These are phyloP conservation scores for Caenorhabditis brenneri DNA, from an alignment of 1,140 invertebrate species.

Conservation along the genomic window DNA sequence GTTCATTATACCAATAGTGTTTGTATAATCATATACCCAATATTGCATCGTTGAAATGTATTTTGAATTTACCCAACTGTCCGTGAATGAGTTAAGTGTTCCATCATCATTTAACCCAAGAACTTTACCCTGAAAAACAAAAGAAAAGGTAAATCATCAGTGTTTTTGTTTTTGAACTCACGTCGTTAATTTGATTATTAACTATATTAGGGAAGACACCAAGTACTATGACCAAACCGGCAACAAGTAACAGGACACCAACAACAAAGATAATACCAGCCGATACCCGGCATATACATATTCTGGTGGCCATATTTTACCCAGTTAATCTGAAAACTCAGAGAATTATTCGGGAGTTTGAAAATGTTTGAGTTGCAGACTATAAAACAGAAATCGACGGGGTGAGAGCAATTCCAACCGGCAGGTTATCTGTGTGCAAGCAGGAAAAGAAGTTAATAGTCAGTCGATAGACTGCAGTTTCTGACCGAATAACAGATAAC, in stretches of 20 bases:
- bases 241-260: slow-evolving; percentile 27
- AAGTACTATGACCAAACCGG: slow-evolving; percentile 45
- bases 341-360: neutral
- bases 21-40: slow-evolving; percentile 52
- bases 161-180: no score
- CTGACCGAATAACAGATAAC: slow-evolving; percentile 30
- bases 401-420: neutral
- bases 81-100: slow-evolving; percentile 47
- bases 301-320: neutral
- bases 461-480: slow-evolving; percentile 36
- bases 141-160: no score
- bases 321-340: slow-evolving; percentile 12
- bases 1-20: slow-evolving; percentile 54
- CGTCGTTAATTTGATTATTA: slow-evolving; percentile 19
- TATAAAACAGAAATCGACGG: neutral
- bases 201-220: slow-evolving; percentile 47
- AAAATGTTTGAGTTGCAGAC: neutral
- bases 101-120: slow-evolving; percentile 53
- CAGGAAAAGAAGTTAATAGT: neutral
- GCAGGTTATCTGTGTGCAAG: slow-evolving; percentile 2
- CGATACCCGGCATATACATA: neutral
- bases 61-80: slow-evolving; percentile 40
- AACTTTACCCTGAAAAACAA: slow-evolving; percentile 50
- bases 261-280: slow-evolving; percentile 39
- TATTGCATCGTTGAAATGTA: slow-evolving; percentile 47